Conservation (phyloP, 2,797 vertebrate genomes). For the Microcaecilia unicolor region DNA sequence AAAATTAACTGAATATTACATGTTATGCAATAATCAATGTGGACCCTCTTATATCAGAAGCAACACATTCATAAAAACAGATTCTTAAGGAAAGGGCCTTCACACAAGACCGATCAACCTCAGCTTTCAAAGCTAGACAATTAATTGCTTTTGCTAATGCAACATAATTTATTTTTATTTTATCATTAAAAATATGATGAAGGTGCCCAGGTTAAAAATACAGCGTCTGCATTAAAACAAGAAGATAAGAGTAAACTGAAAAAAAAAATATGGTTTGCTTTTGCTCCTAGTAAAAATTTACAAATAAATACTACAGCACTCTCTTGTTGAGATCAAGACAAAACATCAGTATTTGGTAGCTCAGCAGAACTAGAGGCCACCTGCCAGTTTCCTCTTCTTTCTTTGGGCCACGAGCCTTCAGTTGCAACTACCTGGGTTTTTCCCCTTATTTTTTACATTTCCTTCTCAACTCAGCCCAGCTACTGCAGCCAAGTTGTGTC, state of each 20-base stretch:
- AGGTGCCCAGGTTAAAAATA: slow-evolving; percentile 17
- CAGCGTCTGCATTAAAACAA: slow-evolving; percentile 22
- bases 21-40: slow-evolving; percentile 31
- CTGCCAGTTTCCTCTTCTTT: too few relatives aligned
- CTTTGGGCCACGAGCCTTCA: too few relatives aligned
- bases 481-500: too few relatives aligned
- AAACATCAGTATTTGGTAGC: too few relatives aligned
- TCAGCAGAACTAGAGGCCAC: too few relatives aligned
- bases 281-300: slow-evolving; percentile 17
- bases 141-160: slow-evolving; percentile 34
- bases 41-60: slow-evolving; percentile 39
- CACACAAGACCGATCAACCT: slow-evolving; percentile 35
- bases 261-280: slow-evolving; percentile 25
- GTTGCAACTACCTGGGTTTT: too few relatives aligned
- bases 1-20: slow-evolving; percentile 50
- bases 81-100: too few relatives aligned
- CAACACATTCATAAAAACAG: too few relatives aligned
- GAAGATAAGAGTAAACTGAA: slow-evolving; percentile 27
- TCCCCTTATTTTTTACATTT: too few relatives aligned
- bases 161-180: too few relatives aligned
- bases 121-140: slow-evolving; percentile 38
- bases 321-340: slow-evolving; percentile 25
- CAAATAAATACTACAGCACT: not conserved
- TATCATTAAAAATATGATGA: slow-evolving; percentile 24
- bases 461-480: too few relatives aligned